Evolutionary conservation across 2,888 invertebrate species (phyloP).

Genomic region (Drosophila leonis): DNA sequence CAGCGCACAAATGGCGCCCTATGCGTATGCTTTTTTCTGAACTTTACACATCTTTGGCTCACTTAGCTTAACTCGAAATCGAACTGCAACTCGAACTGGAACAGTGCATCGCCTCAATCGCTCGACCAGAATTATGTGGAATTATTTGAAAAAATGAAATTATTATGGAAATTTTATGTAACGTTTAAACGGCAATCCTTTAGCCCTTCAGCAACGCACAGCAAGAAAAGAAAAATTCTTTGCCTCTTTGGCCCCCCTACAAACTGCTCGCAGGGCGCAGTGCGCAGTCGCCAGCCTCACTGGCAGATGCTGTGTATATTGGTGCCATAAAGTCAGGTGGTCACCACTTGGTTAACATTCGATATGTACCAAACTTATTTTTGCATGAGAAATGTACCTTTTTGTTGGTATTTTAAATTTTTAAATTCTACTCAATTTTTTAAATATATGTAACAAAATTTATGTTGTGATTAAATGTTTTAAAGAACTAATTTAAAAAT

Average conservation of each 20-base stretch:
- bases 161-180: slow-evolving; percentile 62
- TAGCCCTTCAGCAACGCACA: slow-evolving; percentile 51
- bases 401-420: neutral
- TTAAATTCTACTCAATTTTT: neutral
- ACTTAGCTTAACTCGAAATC: slow-evolving; percentile 55
- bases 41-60: slow-evolving; percentile 65
- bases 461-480: neutral
- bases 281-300: slow-evolving; percentile 54
- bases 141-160: slow-evolving; percentile 19
- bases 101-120: slow-evolving; percentile 26
- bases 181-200: slow-evolving; percentile 52
- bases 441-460: neutral
- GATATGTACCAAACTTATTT: neutral
- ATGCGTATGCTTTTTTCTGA: slow-evolving; percentile 44
- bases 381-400: neutral
- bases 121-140: slow-evolving; percentile 10
- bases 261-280: slow-evolving; percentile 4
- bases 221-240: slow-evolving; percentile 69
- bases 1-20: slow-evolving; percentile 53
- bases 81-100: slow-evolving; percentile 13
- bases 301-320: slow-evolving; percentile 61
- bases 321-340: slow-evolving; percentile 49
- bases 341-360: neutral
- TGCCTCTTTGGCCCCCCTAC: slow-evolving; percentile 19
- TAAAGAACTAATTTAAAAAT: neutral